Percentiles rank a stretch among this genome's conserved stretches.
Evolutionary conservation across 1,140 invertebrate species (phyloP).

Genomic region (Magallana ariakensis): DNA sequence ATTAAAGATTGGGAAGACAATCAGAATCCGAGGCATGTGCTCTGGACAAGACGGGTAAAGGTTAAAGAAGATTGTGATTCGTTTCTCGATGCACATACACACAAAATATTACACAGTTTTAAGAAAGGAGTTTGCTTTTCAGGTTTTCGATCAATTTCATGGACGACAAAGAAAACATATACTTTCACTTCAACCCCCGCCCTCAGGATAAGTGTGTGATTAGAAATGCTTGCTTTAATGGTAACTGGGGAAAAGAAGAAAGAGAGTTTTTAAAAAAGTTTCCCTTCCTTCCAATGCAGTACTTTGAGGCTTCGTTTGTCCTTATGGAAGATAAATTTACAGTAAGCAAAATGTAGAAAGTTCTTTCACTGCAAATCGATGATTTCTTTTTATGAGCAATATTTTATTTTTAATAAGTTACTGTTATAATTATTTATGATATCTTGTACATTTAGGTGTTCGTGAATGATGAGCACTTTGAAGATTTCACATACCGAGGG

Average conservation of each 20-base stretch:
- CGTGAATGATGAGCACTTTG: slow-evolving; percentile 68
- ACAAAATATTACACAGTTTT: too few relatives aligned
- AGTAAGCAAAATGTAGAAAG: slow-evolving; percentile 78
- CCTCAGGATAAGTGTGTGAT: slow-evolving; percentile 82
- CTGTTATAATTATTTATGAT: background rate
- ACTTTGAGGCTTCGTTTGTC: slow-evolving; percentile 89
- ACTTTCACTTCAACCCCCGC: slow-evolving; percentile 86
- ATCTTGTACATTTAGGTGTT: slow-evolving; percentile 62
- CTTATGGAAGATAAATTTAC: slow-evolving; percentile 86
- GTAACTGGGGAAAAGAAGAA: slow-evolving; percentile 86
- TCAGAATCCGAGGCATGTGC: slow-evolving; percentile 18
- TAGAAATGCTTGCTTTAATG: slow-evolving; percentile 84
- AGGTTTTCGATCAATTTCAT: slow-evolving; percentile 72
- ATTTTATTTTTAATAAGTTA: background rate
- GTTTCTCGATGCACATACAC: too few relatives aligned
- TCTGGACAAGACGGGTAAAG: background rate
- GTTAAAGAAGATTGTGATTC: too few relatives aligned
- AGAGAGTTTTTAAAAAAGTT: slow-evolving; percentile 84
- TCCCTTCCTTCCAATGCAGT: slow-evolving; percentile 84
- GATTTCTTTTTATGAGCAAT: background rate
- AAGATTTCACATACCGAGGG: slow-evolving; percentile 65
- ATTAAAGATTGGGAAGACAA: slow-evolving; percentile 14
- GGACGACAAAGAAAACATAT: slow-evolving; percentile 61
- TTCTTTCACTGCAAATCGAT: background rate
- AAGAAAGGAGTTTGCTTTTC: background rate